Conservation (phyloP, 53 echinoderm and acorn worm genomes). For the Zoroaster sp. region DNA sequence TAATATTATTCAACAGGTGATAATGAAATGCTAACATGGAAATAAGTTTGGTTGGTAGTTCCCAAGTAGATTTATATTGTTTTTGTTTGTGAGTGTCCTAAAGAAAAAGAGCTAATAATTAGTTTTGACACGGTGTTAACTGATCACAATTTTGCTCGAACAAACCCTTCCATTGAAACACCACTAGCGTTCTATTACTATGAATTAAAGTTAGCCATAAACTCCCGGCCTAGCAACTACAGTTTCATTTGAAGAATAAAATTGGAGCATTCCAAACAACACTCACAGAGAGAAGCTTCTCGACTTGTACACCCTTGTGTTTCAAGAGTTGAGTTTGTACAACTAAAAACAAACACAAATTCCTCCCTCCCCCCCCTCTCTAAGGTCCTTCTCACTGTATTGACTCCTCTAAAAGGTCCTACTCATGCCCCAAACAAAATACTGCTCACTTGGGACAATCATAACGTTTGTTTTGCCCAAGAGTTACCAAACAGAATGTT, state of each 20-base stretch:
- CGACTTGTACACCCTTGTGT: not conserved
- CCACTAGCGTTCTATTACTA: no score
- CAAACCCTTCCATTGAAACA: no score
- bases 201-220: no score
- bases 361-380: not conserved
- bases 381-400: slow-evolving; percentile 7
- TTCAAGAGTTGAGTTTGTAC: slow-evolving; percentile 25
- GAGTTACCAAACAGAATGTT: slow-evolving; percentile 53
- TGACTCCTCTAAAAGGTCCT: slow-evolving; percentile 48
- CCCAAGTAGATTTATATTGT: no score
- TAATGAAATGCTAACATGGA: no score
- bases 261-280: not conserved
- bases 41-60: no score
- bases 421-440: slow-evolving; percentile 13
- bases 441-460: slow-evolving; percentile 35
- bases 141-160: no score
- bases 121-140: no score
- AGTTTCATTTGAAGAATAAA: not conserved
- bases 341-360: slow-evolving; percentile 28
- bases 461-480: slow-evolving; percentile 49
- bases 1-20: no score
- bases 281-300: not conserved
- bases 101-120: no score
- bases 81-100: no score
- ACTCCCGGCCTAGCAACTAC: not conserved